Percentiles rank a stretch among this genome's conserved stretches.
Conservation (phyloP, 2,797 vertebrate genomes). For the Gadopsis marmoratus region DNA sequence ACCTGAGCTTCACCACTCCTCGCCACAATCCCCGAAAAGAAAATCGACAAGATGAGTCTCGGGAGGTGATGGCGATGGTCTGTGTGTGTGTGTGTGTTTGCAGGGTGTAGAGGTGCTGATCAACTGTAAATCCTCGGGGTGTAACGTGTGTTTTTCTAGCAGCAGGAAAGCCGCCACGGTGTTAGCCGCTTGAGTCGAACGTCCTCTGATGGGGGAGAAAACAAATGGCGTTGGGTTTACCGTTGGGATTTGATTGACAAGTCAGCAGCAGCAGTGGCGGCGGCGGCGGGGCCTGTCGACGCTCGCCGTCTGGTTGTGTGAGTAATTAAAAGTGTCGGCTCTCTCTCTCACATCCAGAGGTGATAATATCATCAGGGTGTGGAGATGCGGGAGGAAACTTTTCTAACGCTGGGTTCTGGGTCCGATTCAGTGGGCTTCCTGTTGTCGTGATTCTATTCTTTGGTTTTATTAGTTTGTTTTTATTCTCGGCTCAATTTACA, state of each 20-base stretch:
- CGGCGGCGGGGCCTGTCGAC: constrained; percentile 26
- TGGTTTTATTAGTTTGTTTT: no score
- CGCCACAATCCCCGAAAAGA: constrained; percentile 45
- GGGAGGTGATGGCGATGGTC: constrained; percentile 16
- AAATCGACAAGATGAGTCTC: constrained; percentile 60
- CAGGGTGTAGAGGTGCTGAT: constrained; percentile 57
- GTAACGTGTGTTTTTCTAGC: constrained; percentile 36
- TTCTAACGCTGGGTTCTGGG: constrained; percentile 30
- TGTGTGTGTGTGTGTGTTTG: constrained; percentile 34
- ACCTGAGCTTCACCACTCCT: constrained; percentile 66
- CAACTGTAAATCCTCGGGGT: constrained; percentile 61
- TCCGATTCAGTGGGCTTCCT: constrained; percentile 20
- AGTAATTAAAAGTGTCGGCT: constrained; percentile 68
- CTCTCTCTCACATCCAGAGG: constrained; percentile 40
- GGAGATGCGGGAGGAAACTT: constrained; percentile 9
- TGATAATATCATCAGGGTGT: constrained; percentile 35
- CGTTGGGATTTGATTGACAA: constrained; percentile 62
- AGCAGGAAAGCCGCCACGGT: constrained; percentile 32
- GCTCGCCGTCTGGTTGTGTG: constrained; percentile 57
- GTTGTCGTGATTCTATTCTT: background rate
- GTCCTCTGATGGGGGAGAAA: constrained; percentile 2
- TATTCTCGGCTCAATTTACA: background rate
- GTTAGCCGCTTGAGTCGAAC: constrained; percentile 22
- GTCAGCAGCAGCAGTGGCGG: constrained; percentile 9
- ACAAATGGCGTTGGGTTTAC: constrained; percentile 4